phyloP scores from a whole-genome alignment of 2,113 vertebrate genomes.

The Erythrocebus patas region DNA sequence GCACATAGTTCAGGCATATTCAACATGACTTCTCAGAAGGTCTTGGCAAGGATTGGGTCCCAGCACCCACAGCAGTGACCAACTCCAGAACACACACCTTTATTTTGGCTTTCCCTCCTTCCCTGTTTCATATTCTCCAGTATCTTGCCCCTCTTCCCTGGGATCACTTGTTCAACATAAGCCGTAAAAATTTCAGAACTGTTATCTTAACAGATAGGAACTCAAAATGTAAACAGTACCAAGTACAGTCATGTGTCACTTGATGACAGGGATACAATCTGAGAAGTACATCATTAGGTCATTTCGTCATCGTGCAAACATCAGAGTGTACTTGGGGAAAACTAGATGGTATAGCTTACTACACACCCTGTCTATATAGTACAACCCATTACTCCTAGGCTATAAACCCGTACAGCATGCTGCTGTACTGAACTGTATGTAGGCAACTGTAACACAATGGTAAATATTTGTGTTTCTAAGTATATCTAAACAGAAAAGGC shows the following conservation, averaged over 20 bases:
- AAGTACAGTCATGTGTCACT: background rate
- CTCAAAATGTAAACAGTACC: background rate
- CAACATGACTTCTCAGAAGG: background rate
- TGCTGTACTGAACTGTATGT: background rate
- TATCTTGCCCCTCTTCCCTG: background rate
- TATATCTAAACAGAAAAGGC: background rate
- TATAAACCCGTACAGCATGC: background rate
- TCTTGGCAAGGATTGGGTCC: background rate
- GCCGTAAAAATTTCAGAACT: background rate
- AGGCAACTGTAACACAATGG: background rate
- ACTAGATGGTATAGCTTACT: background rate
- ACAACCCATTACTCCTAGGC: background rate
- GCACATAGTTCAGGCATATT: background rate
- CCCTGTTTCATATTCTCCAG: background rate
- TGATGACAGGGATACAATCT: background rate
- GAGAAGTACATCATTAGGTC: background rate
- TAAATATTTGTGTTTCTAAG: background rate
- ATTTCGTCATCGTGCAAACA: background rate
- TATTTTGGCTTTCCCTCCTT: background rate
- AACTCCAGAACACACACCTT: background rate
- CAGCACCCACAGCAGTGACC: background rate
- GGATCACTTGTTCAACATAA: background rate
- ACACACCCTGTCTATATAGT: background rate
- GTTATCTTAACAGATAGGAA: background rate
- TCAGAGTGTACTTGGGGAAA: background rate